Evolutionary conservation across 2,797 vertebrate genomes (phyloP), one percentile per base, ranked within the genome.

Genomic region (Pipistrellus pipistrellus): DNA sequence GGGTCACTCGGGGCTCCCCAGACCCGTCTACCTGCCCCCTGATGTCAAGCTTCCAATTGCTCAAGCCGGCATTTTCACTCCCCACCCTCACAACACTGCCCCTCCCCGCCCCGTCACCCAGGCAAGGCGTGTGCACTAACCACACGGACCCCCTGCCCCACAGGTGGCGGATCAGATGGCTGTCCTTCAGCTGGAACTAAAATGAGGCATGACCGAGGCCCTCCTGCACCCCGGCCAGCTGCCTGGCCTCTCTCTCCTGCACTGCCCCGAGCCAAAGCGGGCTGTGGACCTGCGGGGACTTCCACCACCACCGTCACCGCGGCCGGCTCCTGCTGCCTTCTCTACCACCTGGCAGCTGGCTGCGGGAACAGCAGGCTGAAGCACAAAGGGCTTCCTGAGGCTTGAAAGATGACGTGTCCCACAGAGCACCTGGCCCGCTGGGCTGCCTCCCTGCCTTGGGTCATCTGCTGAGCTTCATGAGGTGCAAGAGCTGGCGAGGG

Each of bases 1-100:
- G 27, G 18, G 46, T 5, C 68, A 4, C 41, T 41, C 41, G 0
- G 41, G 25, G 4, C 44, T 78, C 21, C 14, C 59, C 35, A 87
- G 76, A 53, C 41, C 32, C 2, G 0, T 12, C 59, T 4, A 4
- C 38, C 20, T 32, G 15, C 35, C 44, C 15, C 4, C 23, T 2
- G 14, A 27, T 0, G 0, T 69, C 51, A 64, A 69, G 32, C 57
- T 46, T 72, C 51, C 3, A 7, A 8, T 6, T 11, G 35, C 57
- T 44, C 17, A 6, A 59, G 32, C 78, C 1, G 4, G 27, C 11
- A 3, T 35, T 32, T 20, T 57, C 53, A 48, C 14, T 7, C n/a
- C 51, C 11, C 6, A 12, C 27, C 44, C 48, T 6, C 2, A 18
- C 3, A 12, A 46, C 8, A 3, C 48, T 15, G 4, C 15, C 1